A percentile compares a stretch with the other conserved stretches of the same genome.
These are phyloP conservation scores for Chamaedrilus cognettii DNA, from an alignment of 2,888 invertebrate genomes.

Conservation along the genomic window DNA sequence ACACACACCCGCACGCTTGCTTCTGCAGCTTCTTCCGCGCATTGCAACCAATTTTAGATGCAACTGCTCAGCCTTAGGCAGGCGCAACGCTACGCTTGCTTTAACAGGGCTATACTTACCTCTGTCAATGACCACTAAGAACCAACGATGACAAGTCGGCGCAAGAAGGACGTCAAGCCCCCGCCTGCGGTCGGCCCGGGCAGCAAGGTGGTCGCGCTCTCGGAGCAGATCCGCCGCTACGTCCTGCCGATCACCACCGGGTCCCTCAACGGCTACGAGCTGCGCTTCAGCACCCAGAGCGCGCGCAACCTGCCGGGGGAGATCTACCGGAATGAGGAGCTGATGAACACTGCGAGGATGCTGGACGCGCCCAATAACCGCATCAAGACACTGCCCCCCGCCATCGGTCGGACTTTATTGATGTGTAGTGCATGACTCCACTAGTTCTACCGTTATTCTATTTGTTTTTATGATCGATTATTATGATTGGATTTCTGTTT, in stretches of 20 bases:
- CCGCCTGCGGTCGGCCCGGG: slow-evolving; percentile 57
- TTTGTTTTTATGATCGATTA: too few species aligned
- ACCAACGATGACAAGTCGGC: slow-evolving; percentile 25
- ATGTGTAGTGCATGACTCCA: too few species aligned
- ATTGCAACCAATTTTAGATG: too few species aligned
- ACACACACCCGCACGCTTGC: too few species aligned
- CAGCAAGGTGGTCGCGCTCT: slow-evolving; percentile 54
- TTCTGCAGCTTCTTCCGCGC: too few species aligned
- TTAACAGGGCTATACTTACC: too few species aligned
- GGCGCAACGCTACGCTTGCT: too few species aligned
- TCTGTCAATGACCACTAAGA: not conserved
- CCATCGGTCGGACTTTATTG: slow-evolving; percentile 35
- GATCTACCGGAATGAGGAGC: slow-evolving; percentile 55
- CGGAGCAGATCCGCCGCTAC: slow-evolving; percentile 49
- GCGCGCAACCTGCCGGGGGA: slow-evolving; percentile 48
- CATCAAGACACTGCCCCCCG: slow-evolving; percentile 51
- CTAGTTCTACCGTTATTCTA: too few species aligned
- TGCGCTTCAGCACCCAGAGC: slow-evolving; percentile 37
- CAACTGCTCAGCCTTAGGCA: too few species aligned
- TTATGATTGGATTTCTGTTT: too few species aligned
- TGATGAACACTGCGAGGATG: slow-evolving; percentile 43
- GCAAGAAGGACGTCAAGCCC: slow-evolving; percentile 57
- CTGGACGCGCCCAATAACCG: slow-evolving; percentile 55
- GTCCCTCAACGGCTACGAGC: slow-evolving; percentile 36
- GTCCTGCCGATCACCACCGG: slow-evolving; percentile 42